Evolutionary conservation across 2,888 invertebrate genomes (phyloP).

Genomic region (Lithosia quadra): DNA sequence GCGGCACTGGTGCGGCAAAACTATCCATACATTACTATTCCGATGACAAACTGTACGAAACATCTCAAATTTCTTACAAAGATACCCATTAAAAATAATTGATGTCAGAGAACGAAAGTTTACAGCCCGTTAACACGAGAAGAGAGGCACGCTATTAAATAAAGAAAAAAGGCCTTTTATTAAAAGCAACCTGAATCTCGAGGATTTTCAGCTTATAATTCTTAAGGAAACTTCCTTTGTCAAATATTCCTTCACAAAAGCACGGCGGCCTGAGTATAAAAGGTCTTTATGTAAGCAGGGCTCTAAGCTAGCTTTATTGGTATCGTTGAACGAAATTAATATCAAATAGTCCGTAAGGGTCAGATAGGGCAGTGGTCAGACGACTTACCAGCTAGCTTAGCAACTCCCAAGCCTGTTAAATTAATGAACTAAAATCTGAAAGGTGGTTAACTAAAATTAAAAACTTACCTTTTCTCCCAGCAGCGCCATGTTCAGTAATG

Average conservation of each 20-base stretch:
- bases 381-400: constrained; percentile 38
- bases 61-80: constrained; percentile 31
- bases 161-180: constrained; percentile 39
- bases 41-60: constrained; percentile 30
- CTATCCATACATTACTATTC: constrained; percentile 33
- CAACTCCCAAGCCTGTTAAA: constrained; percentile 31
- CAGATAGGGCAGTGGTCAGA: constrained; percentile 40
- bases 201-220: constrained; percentile 40
- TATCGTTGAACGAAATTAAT: constrained; percentile 41
- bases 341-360: constrained; percentile 51
- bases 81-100: constrained; percentile 43
- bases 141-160: constrained; percentile 35
- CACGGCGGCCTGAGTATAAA: constrained; percentile 21
- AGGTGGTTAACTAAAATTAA: constrained; percentile 51
- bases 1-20: constrained; percentile 49
- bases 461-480: constrained; percentile 28
- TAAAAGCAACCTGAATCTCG: constrained; percentile 44
- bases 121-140: constrained; percentile 26
- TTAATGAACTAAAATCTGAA: constrained; percentile 42
- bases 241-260: constrained; percentile 29
- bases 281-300: constrained; percentile 33
- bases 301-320: constrained; percentile 45
- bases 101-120: constrained; percentile 36
- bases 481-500: not conserved
- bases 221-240: constrained; percentile 39